Base-by-base conservation (phyloP, 1,140 invertebrate species). In the Himalopsyche phryganea region DNA sequence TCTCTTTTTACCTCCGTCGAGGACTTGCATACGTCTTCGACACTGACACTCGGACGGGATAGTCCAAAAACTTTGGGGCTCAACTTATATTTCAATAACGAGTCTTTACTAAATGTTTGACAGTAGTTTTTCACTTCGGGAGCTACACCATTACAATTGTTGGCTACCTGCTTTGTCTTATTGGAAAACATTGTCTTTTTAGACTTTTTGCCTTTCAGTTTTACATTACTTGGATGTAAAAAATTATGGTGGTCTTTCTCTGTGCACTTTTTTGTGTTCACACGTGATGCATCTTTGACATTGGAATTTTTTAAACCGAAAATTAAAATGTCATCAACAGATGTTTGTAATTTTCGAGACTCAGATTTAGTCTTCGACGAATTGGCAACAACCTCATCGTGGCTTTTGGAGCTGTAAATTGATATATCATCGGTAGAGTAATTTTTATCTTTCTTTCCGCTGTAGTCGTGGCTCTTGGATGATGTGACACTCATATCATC, bases 41-140 rank as follows among this genome's bases (percentile, higher is more conserved):
- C 75, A 66, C 83, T 85, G 42, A 80, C 78, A 38, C 75, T 71
- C 0, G 67, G 75, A 62, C 73, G 80, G 6, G 59, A 66, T 2
- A 73, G 56, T 18, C 71, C 70, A 56, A 80, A 84, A 6, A 83
- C 81, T 70, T 84, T 84, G 0, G 83, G 82, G 65, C 80, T 83
- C 17, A 83, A 67, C 68, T 82, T 82, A 50, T 77, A 67, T 47
- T 65, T 63, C 58, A 69, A 62, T 10, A 70, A 51, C 20, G 63
- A 55, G 42, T 55, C 46, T 47, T 57, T 57, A 45, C 50, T 46
- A 32, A 28, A 28, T 9, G 23, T 28, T 28, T 28, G 23, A 28
- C 23, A 9, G 23, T 28, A 65, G 10, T 73, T 51, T 2, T 50
- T 50, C 28, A 23, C 14, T 32, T 36, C 15, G 20, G 6, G 18